A percentile compares a stretch with the other conserved stretches of the same genome.
phyloP scores from a whole-genome alignment of 1,140 invertebrate genomes.

The Brachionus manjavacas region DNA sequence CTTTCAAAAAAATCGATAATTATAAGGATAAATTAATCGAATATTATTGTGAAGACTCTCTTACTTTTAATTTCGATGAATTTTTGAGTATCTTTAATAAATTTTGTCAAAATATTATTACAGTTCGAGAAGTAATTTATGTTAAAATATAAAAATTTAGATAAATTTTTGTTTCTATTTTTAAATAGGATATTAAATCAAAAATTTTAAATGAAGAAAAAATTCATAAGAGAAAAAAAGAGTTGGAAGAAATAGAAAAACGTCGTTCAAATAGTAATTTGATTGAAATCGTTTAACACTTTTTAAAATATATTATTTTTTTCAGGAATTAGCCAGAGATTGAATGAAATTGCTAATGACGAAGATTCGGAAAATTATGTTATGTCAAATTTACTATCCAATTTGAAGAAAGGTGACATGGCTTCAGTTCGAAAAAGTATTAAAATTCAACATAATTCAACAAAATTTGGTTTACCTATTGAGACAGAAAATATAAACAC shows the following conservation, averaged over 20 bases:
- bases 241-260: constrained; percentile 12
- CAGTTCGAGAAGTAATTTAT: not conserved
- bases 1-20: not conserved
- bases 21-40: constrained; percentile 46
- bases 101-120: constrained; percentile 11
- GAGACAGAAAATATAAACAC: not conserved
- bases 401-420: constrained; percentile 24
- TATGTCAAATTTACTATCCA: not conserved
- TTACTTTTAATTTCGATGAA: constrained; percentile 55
- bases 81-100: constrained; percentile 45
- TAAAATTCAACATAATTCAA: not conserved
- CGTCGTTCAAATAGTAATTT: not conserved
- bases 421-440: not conserved
- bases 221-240: not conserved
- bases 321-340: not conserved
- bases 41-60: constrained; percentile 54
- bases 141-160: not conserved
- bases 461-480: not conserved
- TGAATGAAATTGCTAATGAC: not conserved
- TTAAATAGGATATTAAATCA: constrained; percentile 2
- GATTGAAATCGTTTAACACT: not conserved
- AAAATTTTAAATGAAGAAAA: constrained; percentile 11
- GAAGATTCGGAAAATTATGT: not conserved
- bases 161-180: not conserved
- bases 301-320: not conserved